These are phyloP conservation scores for Elachura formosa DNA, from an alignment of 2,113 vertebrate species.

Conservation along the genomic window DNA sequence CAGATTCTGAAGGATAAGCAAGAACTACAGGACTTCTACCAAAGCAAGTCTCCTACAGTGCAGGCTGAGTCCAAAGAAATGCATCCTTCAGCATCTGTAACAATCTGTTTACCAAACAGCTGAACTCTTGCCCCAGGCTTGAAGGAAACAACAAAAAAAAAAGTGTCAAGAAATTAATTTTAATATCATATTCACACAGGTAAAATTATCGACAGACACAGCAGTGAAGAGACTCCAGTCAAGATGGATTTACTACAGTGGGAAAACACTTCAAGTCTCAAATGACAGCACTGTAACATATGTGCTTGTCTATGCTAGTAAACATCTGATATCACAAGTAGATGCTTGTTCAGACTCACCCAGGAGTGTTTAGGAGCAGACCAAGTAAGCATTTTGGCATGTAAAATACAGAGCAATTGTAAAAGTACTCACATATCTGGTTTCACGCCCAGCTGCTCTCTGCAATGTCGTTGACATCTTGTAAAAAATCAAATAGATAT, in stretches of 20 bases:
- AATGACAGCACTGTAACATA: not conserved
- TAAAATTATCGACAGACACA: not conserved
- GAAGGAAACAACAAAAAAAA: not conserved
- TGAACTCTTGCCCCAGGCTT: not conserved
- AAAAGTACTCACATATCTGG: conserved; percentile 88
- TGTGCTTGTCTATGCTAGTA: not conserved
- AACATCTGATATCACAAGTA: not conserved
- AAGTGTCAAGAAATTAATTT: not conserved
- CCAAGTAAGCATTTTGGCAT: not conserved
- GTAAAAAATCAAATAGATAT: conserved; percentile 15
- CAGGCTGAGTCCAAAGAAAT: not conserved
- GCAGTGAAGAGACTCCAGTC: not conserved
- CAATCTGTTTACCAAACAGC: not conserved
- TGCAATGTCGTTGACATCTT: conserved; percentile 66
- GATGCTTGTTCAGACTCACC: not conserved
- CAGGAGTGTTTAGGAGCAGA: not conserved
- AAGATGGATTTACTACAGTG: not conserved
- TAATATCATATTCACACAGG: not conserved
- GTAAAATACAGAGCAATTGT: not conserved
- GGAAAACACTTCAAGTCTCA: not conserved
- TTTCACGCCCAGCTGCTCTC: conserved; percentile 87
- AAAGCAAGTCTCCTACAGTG: not conserved
- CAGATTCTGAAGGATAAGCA: not conserved
- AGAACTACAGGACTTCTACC: not conserved
- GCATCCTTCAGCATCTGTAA: not conserved